Conservation (phyloP, 2,113 vertebrate genomes). For the Sylvilagus bachmani region DNA sequence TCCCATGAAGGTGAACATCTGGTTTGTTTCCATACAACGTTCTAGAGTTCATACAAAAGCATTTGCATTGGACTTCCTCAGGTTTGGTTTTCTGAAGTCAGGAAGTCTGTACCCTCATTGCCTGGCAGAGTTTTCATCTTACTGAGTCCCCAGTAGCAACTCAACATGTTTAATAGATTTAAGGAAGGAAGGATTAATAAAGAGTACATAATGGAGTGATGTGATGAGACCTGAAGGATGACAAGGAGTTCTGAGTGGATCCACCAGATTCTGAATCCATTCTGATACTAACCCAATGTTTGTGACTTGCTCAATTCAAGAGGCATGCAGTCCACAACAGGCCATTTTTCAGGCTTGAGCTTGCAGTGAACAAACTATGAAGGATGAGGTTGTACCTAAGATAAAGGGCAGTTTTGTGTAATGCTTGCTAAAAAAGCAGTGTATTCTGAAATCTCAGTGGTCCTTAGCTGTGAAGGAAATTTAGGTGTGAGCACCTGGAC, state of each 20-base stretch:
- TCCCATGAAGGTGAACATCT: neutral
- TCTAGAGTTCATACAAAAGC: neutral
- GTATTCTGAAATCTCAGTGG: neutral
- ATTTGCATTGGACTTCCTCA: neutral
- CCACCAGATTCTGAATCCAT: neutral
- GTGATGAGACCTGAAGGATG: neutral
- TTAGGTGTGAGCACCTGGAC: accelerated
- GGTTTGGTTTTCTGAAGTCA: neutral
- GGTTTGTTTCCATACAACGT: neutral
- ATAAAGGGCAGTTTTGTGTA: neutral
- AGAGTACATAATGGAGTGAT: neutral
- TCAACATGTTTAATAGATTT: neutral
- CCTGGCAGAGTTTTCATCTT: neutral
- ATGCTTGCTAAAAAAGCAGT: neutral
- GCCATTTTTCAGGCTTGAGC: neutral
- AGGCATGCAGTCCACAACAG: neutral
- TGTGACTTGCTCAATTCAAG: neutral
- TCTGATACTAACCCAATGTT: neutral
- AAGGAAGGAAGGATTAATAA: neutral
- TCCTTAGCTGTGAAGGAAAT: neutral
- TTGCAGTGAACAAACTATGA: neutral
- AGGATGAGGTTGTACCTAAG: neutral
- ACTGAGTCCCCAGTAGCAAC: neutral
- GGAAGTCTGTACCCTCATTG: neutral
- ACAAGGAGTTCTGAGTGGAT: too few species aligned